A percentile compares a stretch with the other conserved stretches of the same genome.
These are phyloP conservation scores for Cricetomys ansorgei DNA, from an alignment of 2,113 vertebrate genomes.

Conservation along the genomic window DNA sequence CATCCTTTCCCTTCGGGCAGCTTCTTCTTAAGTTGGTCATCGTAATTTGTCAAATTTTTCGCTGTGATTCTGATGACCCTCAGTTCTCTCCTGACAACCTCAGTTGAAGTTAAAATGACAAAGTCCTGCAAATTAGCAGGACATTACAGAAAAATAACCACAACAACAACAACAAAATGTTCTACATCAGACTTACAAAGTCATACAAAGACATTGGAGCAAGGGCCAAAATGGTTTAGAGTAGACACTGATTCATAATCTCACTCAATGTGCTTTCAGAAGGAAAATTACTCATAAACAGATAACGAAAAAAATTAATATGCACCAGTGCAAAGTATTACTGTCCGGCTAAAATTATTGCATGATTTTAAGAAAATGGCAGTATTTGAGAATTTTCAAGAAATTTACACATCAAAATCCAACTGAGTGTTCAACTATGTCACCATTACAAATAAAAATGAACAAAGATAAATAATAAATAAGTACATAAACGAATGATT, in stretches of 20 bases:
- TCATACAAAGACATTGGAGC: neutral
- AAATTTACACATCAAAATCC: constrained; percentile 14
- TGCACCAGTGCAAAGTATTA: neutral
- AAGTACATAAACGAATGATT: neutral
- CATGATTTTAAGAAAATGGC: neutral
- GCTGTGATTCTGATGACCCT: neutral
- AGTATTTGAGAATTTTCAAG: neutral
- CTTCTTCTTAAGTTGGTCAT: neutral
- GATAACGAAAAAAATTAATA: constrained; percentile 4
- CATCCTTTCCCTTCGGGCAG: neutral
- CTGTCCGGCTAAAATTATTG: neutral
- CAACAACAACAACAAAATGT: neutral
- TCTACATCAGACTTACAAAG: neutral
- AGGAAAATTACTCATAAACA: neutral
- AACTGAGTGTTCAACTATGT: neutral
- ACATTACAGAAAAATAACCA: neutral
- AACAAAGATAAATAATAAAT: neutral
- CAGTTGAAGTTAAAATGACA: neutral
- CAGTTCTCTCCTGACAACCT: neutral
- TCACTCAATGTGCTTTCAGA: neutral
- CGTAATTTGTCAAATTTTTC: neutral
- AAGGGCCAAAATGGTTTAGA: neutral
- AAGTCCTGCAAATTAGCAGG: neutral
- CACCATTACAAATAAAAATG: neutral
- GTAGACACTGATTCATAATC: neutral